Conservation (phyloP, 2,797 vertebrate species). For the Danionella dracula region DNA sequence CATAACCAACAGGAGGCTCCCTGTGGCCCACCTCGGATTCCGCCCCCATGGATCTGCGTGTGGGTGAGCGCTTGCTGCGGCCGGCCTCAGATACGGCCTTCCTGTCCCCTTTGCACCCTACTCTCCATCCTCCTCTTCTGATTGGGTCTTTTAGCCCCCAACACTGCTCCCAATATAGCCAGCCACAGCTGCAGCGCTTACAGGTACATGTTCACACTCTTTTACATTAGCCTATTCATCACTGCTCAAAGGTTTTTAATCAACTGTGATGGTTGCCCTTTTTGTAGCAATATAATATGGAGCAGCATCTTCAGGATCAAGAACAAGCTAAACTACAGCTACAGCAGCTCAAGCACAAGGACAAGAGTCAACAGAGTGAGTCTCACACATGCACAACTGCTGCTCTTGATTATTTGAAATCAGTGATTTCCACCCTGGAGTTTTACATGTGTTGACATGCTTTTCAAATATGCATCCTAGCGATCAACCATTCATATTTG, state of each 20-base stretch:
- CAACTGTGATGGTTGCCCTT: not conserved
- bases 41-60: constrained; percentile 88
- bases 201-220: constrained; percentile 60
- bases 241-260: not conserved
- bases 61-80: constrained; percentile 84
- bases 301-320: constrained; percentile 68
- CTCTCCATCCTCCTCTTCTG: constrained; percentile 80
- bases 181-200: constrained; percentile 70
- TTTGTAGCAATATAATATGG: constrained; percentile 65
- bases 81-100: constrained; percentile 80
- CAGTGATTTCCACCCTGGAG: too few species aligned
- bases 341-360: constrained; percentile 74
- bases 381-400: not conserved
- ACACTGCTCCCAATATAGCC: constrained; percentile 64
- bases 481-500: too few species aligned
- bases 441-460: too few species aligned
- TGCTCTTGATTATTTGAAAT: not conserved
- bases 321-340: constrained; percentile 73
- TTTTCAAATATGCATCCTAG: too few species aligned
- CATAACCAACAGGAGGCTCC: constrained; percentile 46
- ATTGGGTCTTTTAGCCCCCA: constrained; percentile 67
- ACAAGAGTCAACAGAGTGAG: constrained; percentile 77
- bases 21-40: constrained; percentile 56
- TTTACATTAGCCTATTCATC: not conserved
- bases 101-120: constrained; percentile 81